These are phyloP conservation scores for Salmo trutta DNA, from an alignment of 2,797 vertebrate genomes.

Conservation along the genomic window DNA sequence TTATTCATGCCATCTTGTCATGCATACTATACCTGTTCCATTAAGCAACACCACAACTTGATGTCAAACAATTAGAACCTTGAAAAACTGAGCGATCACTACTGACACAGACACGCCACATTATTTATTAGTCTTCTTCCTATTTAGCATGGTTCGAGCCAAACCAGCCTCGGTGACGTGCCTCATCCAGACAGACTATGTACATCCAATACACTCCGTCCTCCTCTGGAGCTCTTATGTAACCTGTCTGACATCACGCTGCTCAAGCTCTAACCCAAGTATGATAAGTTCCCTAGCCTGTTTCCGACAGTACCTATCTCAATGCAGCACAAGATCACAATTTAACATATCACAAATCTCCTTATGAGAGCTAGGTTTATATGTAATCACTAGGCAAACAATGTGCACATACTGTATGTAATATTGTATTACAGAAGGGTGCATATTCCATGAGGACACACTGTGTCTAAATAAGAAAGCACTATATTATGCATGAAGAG, in stretches of 20 bases:
- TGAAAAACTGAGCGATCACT: conserved; percentile 37
- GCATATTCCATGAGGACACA: background rate
- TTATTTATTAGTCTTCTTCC: conserved; percentile 62
- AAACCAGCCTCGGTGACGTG: conserved; percentile 50
- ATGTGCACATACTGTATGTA: background rate
- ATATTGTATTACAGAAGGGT: background rate
- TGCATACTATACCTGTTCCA: conserved; percentile 50
- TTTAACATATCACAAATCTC: background rate
- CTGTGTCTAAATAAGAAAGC: conserved; percentile 10
- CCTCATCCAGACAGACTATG: conserved; percentile 57
- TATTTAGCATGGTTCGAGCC: conserved; percentile 55
- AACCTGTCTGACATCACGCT: conserved; percentile 73
- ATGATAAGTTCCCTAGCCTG: conserved; percentile 57
- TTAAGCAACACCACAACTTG: conserved; percentile 39
- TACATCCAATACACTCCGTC: conserved; percentile 63
- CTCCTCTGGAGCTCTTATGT: conserved; percentile 68
- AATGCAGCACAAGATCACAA: conserved; percentile 9
- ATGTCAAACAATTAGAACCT: conserved; percentile 26
- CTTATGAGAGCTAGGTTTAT: background rate
- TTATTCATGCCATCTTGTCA: conserved; percentile 57
- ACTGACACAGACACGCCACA: conserved; percentile 40
- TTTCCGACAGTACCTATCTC: conserved; percentile 30
- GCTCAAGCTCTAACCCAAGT: conserved; percentile 66
- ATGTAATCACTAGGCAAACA: background rate
- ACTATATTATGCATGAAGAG: background rate